Evolutionary conservation across 2,113 vertebrate genomes (phyloP), one percentile per base, ranked within the genome.

Genomic region (Microcebus murinus): DNA sequence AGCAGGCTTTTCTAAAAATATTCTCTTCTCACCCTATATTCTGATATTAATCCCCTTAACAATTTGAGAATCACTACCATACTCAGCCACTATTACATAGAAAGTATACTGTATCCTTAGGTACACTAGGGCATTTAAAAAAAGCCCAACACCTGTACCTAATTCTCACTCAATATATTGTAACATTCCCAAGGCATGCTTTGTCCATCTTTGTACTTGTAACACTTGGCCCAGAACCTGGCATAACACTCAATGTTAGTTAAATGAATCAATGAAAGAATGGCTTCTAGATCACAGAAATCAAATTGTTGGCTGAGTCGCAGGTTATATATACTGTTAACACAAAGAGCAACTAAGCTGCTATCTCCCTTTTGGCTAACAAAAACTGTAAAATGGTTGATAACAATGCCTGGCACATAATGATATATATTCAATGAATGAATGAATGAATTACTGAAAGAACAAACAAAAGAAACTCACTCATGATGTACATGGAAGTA

Each of bases 381-480:
- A 29, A 83, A 87, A 93, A 95, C 21, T 45, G 27, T 45, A 10
- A 71, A 83, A 94, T 1, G 45, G 68, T n/a, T 73, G 23, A 42
- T 83, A 93, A 93, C 13, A 92, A 50, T 45, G 14, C 21, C 79
- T 82, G 55, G 50, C 4, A 85, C 57, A 70, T 57, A 82, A 87
- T 21, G 1, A 13, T 61, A 82, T 61, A 17, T 68, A 82, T 82
- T 52, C 80, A 57, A 12, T 80, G 21, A 94, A 55, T 76, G 4
- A 82, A 68, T 82, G 17, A 91, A 84, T 61, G 7, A 74, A 89
- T 52, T 76, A 81, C 29, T 95, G 27, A 84, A 84, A 94, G 39
- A 86, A 63, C 0, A 96, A 84, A 88, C 2, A 96, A 93, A 85
- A 70, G n/a, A 92, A 95, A 95, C 57, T 84, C 63, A 95, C 29